Percentiles rank a stretch among this genome's conserved stretches.
Evolutionary conservation across 1,140 invertebrate species (phyloP).

Genomic region (Drosophila bipectinata): DNA sequence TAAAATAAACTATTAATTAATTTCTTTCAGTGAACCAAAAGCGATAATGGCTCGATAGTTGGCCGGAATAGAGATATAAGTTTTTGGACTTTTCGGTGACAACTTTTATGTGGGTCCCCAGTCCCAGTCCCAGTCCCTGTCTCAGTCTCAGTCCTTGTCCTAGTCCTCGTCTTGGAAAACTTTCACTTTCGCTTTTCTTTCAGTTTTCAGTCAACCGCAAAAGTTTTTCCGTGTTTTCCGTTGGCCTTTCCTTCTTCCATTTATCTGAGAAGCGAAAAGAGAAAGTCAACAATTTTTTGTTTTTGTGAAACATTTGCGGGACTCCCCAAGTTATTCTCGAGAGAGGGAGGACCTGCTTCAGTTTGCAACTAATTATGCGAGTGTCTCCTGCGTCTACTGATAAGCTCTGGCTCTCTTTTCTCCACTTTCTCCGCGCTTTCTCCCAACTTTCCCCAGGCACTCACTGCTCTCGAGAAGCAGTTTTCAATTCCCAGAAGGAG

Average conservation of each 20-base stretch:
- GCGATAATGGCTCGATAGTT: slow-evolving; percentile 15
- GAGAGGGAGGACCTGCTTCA: not conserved
- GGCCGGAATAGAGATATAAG: slow-evolving; percentile 33
- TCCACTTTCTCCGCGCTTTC: not conserved
- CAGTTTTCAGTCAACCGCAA: slow-evolving; percentile 59
- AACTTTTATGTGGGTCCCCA: slow-evolving; percentile 61
- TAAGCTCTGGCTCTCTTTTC: slow-evolving; percentile 42
- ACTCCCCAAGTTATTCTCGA: slow-evolving; percentile 18
- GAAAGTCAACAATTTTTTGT: slow-evolving; percentile 58
- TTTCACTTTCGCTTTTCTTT: slow-evolving; percentile 30
- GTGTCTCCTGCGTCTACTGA: slow-evolving; percentile 45
- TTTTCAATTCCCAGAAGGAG: not conserved
- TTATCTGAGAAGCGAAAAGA: slow-evolving; percentile 45
- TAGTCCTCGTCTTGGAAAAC: slow-evolving; percentile 3
- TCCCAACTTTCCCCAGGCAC: too few species aligned
- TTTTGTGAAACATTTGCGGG: too few species aligned
- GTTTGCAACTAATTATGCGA: slow-evolving; percentile 66
- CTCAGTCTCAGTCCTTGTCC: not conserved
- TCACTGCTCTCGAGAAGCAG: not conserved
- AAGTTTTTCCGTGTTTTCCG: slow-evolving; percentile 53
- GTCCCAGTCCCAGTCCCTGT: too few species aligned
- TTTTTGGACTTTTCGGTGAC: slow-evolving; percentile 20
- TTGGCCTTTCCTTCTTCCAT: slow-evolving; percentile 22
- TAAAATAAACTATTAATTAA: not conserved
- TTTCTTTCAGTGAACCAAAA: not conserved